Conservation (phyloP, 1,140 invertebrate species). For the Hyles vespertilio region DNA sequence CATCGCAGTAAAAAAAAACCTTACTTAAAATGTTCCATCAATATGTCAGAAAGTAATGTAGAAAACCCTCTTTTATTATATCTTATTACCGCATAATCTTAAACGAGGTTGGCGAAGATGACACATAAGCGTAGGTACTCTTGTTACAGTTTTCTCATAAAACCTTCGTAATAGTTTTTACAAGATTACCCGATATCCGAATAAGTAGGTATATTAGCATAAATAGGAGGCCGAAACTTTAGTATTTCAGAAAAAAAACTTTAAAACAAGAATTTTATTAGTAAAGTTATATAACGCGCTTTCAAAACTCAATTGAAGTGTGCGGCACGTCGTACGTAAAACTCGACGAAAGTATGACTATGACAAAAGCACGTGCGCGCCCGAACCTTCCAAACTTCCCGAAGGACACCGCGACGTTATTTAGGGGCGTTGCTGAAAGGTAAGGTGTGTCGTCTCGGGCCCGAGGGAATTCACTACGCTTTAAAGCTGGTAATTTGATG, state of each 20-base stretch:
- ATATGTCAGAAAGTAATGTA: no score
- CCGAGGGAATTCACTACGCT: slow-evolving; percentile 59
- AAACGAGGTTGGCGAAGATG: no score
- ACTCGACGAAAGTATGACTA: slow-evolving; percentile 63
- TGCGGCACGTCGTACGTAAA: slow-evolving; percentile 62
- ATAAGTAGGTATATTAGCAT: slow-evolving; percentile 21
- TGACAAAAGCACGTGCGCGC: slow-evolving; percentile 66
- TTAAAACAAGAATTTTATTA: slow-evolving; percentile 47
- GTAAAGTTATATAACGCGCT: slow-evolving; percentile 42
- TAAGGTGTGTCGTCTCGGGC: slow-evolving; percentile 54
- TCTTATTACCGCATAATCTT: no score
- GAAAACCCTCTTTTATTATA: no score
- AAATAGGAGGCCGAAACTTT: slow-evolving; percentile 32
- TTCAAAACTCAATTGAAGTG: slow-evolving; percentile 58
- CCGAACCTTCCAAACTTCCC: slow-evolving; percentile 63
- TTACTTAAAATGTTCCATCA: no score
- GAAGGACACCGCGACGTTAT: slow-evolving; percentile 58
- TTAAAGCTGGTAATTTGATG: slow-evolving; percentile 72
- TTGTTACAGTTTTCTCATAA: slow-evolving; percentile 3
- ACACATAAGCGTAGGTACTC: no score
- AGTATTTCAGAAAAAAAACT: slow-evolving; percentile 38
- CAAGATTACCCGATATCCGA: slow-evolving; percentile 15
- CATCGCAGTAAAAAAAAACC: no score
- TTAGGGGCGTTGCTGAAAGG: slow-evolving; percentile 62
- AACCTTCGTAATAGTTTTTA: slow-evolving; percentile 5